Conservation (phyloP, 2,113 vertebrate species). For the Protobothrops mucrosquamatus region DNA sequence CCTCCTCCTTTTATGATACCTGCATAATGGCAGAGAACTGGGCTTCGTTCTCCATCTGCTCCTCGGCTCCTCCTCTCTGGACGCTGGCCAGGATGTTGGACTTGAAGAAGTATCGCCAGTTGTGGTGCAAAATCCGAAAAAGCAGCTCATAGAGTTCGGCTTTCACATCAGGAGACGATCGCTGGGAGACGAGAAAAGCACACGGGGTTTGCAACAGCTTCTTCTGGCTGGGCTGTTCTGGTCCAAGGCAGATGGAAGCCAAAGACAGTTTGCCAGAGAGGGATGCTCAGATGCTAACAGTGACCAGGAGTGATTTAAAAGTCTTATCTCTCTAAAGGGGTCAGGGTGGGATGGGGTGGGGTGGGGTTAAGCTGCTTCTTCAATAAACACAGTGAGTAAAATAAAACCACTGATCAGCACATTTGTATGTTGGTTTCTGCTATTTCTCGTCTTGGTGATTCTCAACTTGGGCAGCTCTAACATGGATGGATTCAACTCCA, state of each 20-base stretch:
- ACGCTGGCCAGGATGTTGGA: constrained; percentile 90
- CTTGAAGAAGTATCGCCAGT: constrained; percentile 99
- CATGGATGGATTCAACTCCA: no score
- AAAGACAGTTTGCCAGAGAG: not conserved
- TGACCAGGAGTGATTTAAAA: not conserved
- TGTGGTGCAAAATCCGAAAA: constrained; percentile 95
- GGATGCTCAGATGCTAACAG: no score
- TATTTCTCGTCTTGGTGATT: no score
- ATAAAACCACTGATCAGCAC: not conserved
- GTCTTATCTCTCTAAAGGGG: no score
- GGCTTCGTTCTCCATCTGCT: constrained; percentile 93
- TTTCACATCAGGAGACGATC: constrained; percentile 94
- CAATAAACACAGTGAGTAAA: not conserved
- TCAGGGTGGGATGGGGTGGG: no score
- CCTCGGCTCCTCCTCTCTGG: constrained; percentile 82
- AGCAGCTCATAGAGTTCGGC: constrained; percentile 94
- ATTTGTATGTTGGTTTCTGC: not conserved
- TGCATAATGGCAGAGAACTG: constrained; percentile 98
- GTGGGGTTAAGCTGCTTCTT: not conserved
- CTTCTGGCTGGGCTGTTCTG: fast-evolving
- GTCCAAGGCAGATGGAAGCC: not conserved
- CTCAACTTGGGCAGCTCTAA: not conserved
- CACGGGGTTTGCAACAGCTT: not conserved
- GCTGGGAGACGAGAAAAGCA: constrained; percentile 51
- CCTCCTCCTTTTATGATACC: constrained; percentile 65